Evolutionary conservation across 2,797 vertebrate genomes (phyloP), one percentile per base, ranked within the genome.

Genomic region (Onychomys leucogaster): DNA sequence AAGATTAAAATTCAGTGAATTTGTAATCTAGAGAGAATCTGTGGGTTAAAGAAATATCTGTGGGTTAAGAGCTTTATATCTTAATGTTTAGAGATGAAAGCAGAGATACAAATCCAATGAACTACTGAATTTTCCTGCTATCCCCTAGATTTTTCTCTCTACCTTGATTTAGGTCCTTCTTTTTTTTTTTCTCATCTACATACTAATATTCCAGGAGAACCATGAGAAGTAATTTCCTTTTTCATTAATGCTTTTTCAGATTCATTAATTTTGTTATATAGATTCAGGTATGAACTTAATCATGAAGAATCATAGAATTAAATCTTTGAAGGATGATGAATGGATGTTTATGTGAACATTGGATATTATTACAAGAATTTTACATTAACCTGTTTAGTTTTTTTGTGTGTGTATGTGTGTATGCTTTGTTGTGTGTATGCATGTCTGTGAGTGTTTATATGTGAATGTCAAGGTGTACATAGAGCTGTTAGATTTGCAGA

Each of bases 261-360:
- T 61, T 69, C 52, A 85, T 57, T 67, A 73, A 83, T 34, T 11
- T 52, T 13, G 25, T 87, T 63, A 32, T 78, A 23, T 37, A 34
- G 76, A 82, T 82, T 82, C 34, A 77, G 9, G 55, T 90, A 77
- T 52, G 76, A 78, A 65, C 7, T 82, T 21, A 11, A 7, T 23
- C 43, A 49, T n/a, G 69, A 94, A 88, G 41, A 94, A 49, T 75
- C 37, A 91, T 17, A 88, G 57, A 88, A 87, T 55, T 76, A 92
- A 90, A 83, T 77, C 11, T 67, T 32, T 78, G 65, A 88, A 78
- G n/a, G 27, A 52, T 73, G 8, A 12, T 5, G 19, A 84, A 34
- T 32, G 16, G 41, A 27, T 55, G 5, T 75, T 76, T 76, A 32
- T 55, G 61, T n/a, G 61, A 32, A 52, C 1, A 73, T 0, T 73